Conservation (phyloP, 1,140 invertebrate genomes). For the Listronotus bonariensis region DNA sequence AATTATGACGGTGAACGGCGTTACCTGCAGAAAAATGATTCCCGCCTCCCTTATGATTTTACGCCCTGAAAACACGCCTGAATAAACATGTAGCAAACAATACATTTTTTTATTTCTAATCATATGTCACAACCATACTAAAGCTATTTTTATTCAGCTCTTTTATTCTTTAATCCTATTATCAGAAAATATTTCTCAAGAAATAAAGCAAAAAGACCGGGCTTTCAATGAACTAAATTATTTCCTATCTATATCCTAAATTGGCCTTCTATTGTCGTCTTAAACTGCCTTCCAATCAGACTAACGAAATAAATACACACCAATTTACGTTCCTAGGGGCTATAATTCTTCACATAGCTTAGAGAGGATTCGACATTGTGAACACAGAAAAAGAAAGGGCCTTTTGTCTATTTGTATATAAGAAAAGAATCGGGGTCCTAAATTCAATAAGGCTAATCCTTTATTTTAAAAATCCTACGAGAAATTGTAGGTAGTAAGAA, state of each 20-base stretch:
- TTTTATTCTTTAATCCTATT: not conserved
- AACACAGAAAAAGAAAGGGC: too few relatives aligned
- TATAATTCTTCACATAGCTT: slow-evolving; percentile 20
- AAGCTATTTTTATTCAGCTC: not conserved
- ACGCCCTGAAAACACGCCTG: too few relatives aligned
- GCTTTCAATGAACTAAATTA: slow-evolving; percentile 25
- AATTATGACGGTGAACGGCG: too few relatives aligned
- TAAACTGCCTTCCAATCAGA: slow-evolving; percentile 33
- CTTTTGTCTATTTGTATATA: too few relatives aligned
- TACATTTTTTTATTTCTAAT: too few relatives aligned
- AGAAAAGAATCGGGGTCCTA: too few relatives aligned
- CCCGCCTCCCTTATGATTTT: too few relatives aligned
- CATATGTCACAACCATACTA: not conserved
- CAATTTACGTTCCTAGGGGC: slow-evolving; percentile 24
- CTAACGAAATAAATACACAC: slow-evolving; percentile 33
- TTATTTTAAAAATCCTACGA: too few relatives aligned
- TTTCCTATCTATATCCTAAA: slow-evolving; percentile 33
- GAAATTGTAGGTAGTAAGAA: too few relatives aligned
- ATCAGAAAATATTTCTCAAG: slow-evolving; percentile 5
- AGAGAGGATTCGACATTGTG: slow-evolving; percentile 4
- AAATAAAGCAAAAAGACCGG: slow-evolving; percentile 2
- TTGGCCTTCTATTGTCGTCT: slow-evolving; percentile 31
- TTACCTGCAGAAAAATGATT: too few relatives aligned
- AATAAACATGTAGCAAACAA: too few relatives aligned
- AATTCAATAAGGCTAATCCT: too few relatives aligned